Evolutionary conservation across 2,113 vertebrate species (phyloP).

Genomic region (Plecotus auritus): DNA sequence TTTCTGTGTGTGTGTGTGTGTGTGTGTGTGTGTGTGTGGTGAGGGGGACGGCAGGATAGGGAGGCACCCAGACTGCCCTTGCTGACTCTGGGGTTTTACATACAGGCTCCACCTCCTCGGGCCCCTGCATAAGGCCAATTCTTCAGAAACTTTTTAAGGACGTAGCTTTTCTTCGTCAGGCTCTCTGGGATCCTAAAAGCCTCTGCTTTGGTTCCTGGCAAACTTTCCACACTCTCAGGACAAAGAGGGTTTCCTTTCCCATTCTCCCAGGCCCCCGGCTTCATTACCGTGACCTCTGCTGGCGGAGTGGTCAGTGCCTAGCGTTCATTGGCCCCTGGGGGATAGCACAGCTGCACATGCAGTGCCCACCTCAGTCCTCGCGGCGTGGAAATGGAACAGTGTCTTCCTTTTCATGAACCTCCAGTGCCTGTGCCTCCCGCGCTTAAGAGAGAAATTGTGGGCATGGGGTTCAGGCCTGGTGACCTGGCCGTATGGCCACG

Average conservation of each 20-base stretch:
- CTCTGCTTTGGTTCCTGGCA: constrained; percentile 31
- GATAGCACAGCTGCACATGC: not conserved
- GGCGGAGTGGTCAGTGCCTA: not conserved
- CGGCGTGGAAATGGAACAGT: rapidly evolving
- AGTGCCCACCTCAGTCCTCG: constrained; percentile 37
- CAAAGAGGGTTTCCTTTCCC: constrained; percentile 32
- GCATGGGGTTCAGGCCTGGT: not conserved
- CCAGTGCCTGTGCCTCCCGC: not conserved
- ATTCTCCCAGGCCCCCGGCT: constrained; percentile 47
- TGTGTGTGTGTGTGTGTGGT: not conserved
- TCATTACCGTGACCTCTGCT: constrained; percentile 39
- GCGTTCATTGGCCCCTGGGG: not conserved
- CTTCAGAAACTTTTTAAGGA: constrained; percentile 58
- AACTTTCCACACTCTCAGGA: constrained; percentile 45
- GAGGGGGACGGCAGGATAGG: not conserved
- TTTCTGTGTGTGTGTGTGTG: not conserved
- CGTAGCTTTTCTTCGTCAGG: not conserved
- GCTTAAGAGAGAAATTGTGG: not conserved
- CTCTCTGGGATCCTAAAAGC: constrained; percentile 55
- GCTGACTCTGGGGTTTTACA: not conserved
- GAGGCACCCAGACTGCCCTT: not conserved
- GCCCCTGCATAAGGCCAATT: not conserved
- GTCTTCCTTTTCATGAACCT: not conserved
- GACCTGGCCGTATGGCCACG: not conserved
- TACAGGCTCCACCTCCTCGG: not conserved